phyloP scores from a whole-genome alignment of 2,888 invertebrate genomes.

The Ophioninae sp. region DNA sequence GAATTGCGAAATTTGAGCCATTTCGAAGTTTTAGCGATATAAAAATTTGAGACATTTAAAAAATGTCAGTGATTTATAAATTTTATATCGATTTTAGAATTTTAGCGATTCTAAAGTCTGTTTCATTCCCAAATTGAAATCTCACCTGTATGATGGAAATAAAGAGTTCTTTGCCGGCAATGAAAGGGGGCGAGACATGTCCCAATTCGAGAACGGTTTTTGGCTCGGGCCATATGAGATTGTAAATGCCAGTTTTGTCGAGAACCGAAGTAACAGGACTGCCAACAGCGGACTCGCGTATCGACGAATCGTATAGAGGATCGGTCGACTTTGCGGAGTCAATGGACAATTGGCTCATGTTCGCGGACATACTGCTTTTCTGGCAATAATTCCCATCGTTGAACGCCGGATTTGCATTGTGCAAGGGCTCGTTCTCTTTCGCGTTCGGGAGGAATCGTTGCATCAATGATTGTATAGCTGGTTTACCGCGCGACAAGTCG shows the following conservation, averaged over 20 bases:
- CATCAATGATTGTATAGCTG: slow-evolving; percentile 71
- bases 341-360: slow-evolving; percentile 77
- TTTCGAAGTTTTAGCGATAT: neutral
- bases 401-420: slow-evolving; percentile 72
- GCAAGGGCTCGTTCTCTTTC: slow-evolving; percentile 76
- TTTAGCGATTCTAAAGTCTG: neutral
- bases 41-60: too few relatives aligned
- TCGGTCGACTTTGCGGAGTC: slow-evolving; percentile 78
- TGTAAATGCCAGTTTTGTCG: slow-evolving; percentile 74
- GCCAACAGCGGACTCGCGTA: slow-evolving; percentile 70
- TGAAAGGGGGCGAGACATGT: slow-evolving; percentile 80
- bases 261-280: slow-evolving; percentile 71
- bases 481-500: slow-evolving; percentile 75
- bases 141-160: slow-evolving; percentile 80
- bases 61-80: too few relatives aligned
- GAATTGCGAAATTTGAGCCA: too few relatives aligned
- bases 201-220: slow-evolving; percentile 82
- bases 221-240: slow-evolving; percentile 84
- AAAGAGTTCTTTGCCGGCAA: slow-evolving; percentile 80
- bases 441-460: slow-evolving; percentile 73
- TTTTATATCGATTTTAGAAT: too few relatives aligned
- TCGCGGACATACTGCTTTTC: slow-evolving; percentile 72
- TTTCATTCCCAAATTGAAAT: neutral
- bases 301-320: slow-evolving; percentile 73
- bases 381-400: slow-evolving; percentile 74